phyloP scores from a whole-genome alignment of 1,140 invertebrate genomes.

The Anastrepha obliqua region DNA sequence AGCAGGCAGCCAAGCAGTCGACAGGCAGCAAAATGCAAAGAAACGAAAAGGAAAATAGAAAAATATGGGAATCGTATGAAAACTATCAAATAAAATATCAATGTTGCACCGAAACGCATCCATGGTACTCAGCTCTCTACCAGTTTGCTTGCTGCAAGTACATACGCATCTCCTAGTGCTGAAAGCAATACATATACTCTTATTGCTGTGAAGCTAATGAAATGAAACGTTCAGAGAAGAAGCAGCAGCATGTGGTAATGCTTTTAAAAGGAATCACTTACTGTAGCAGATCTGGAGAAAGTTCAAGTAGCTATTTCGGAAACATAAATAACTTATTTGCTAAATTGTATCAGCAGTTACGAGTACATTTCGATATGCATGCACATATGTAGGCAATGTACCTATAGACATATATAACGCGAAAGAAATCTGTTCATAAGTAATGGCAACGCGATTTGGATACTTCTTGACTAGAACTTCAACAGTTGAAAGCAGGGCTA shows the following conservation, averaged over 20 bases:
- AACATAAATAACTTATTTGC: slow-evolving; percentile 42
- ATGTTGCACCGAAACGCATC: slow-evolving; percentile 30
- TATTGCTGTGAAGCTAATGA: slow-evolving; percentile 30
- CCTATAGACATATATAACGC: too few species aligned
- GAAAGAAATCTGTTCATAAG: too few species aligned
- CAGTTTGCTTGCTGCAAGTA: not conserved
- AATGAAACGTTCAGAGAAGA: not conserved
- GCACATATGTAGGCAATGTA: too few species aligned
- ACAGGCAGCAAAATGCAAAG: not conserved
- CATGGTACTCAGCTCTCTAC: not conserved
- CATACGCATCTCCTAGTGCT: not conserved
- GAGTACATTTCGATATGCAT: not conserved
- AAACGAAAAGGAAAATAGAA: not conserved
- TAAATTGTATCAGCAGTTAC: slow-evolving; percentile 36
- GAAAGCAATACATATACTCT: not conserved
- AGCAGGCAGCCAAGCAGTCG: not conserved
- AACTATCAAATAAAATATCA: slow-evolving; percentile 33
- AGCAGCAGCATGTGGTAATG: not conserved
- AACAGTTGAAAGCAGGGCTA: too few species aligned
- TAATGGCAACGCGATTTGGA: too few species aligned
- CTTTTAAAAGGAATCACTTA: slow-evolving; percentile 32
- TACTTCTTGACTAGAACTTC: too few species aligned
- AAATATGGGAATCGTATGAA: not conserved
- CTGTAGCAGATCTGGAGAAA: not conserved
- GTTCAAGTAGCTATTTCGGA: slow-evolving; percentile 35